phyloP scores from a whole-genome alignment of 1,140 invertebrate genomes.

The Forficula auricularia region DNA sequence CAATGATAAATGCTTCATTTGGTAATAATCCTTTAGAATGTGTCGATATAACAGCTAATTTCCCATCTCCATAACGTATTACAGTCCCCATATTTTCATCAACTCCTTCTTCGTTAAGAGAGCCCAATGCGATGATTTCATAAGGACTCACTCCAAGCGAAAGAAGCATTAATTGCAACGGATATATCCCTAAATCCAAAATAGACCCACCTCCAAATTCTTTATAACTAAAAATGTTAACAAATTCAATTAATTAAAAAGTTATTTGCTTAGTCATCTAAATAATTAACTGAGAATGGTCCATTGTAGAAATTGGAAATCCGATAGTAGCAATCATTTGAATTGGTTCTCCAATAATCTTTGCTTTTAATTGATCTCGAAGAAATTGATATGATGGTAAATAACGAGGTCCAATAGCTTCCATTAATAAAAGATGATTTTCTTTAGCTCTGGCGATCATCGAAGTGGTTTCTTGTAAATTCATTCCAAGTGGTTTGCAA shows the following conservation, averaged over 20 bases:
- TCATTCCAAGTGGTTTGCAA: constrained; percentile 66
- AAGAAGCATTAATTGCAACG: constrained; percentile 52
- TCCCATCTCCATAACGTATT: constrained; percentile 41
- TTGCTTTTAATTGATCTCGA: constrained; percentile 35
- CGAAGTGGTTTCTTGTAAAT: constrained; percentile 40
- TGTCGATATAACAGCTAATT: constrained; percentile 41
- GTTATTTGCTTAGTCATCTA: too few species aligned
- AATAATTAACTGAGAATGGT: constrained; percentile 33
- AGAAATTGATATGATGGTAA: constrained; percentile 54
- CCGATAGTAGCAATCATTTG: constrained; percentile 51
- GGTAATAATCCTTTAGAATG: constrained; percentile 32
- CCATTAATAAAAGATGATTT: constrained; percentile 61
- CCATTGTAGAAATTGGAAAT: constrained; percentile 30
- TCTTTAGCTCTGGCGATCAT: constrained; percentile 35
- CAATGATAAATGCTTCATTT: constrained; percentile 47
- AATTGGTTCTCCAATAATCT: constrained; percentile 49
- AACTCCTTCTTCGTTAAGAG: constrained; percentile 46
- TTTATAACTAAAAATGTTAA: constrained; percentile 18
- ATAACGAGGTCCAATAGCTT: constrained; percentile 67
- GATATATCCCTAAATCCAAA: constrained; percentile 68
- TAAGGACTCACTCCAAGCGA: constrained; percentile 37
- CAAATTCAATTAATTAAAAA: too few species aligned
- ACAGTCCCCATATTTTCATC: constrained; percentile 43
- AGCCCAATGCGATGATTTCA: constrained; percentile 33
- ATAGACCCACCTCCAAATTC: constrained; percentile 58